Evolutionary conservation across 1,140 invertebrate species (phyloP), one percentile per base, ranked within the genome.

Genomic region (Drosophila sp.): DNA sequence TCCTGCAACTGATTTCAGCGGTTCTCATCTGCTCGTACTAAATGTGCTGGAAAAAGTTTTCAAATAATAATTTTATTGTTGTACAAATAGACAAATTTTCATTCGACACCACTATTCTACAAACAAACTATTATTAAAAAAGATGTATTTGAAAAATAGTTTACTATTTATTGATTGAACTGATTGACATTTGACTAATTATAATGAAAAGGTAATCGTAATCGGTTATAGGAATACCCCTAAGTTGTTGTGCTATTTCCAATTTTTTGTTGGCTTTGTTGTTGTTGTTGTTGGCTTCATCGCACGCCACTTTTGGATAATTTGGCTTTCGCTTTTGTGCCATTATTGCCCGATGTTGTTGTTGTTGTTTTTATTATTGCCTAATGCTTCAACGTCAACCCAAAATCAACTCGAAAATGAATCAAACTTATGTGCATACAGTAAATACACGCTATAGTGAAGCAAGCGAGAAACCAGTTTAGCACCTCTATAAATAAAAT

Each of bases 291-390:
- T 16, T 29, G 66, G 43, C 74, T 57, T 70, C 76, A 76, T 53
- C 81, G 73, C 61, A 74, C 40, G 53, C 81, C 81, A 65, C 59
- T 78, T 86, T 87, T 87, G 81, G 81, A 84, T 84, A 86, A 87
- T 87, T 86, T 86, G 66, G 82, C 82, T 86, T 86, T 86, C 81
- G 81, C 81, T 86, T 86, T 86, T 87, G 82, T 81, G 66, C 82
- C 78, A 87, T 87, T 72, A 66, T 72, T 62, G 51, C 16, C 11
- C 40, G 32, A 9, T 40, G 29, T 46, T 43, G 48, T 8, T 48
- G 29, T 14, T 57, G 41, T 16, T 54, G 51, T 13, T 57, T 32
- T 16, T 54, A 41, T 13, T 57, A n/a, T 53, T 86, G 81, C 81
- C 83, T 89, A 87, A 86, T 75, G 71, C 61, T 72, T 61, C 64